Conservation (phyloP, 2,888 invertebrate species). For the Dasypogon diadema region DNA sequence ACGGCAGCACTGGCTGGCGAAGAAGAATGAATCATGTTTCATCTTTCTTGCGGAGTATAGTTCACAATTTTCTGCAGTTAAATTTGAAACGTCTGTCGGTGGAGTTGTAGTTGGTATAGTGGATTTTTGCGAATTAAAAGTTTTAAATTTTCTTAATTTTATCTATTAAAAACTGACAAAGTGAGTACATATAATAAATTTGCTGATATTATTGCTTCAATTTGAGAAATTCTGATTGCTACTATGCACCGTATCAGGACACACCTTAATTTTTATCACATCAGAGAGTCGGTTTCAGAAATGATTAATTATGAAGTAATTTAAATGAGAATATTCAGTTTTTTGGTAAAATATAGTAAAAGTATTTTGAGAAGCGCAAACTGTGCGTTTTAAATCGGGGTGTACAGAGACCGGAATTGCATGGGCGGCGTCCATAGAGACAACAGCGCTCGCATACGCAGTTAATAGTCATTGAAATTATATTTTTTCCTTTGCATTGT, state of each 20-base stretch:
- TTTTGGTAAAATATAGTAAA: too few relatives aligned
- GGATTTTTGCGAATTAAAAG: background rate
- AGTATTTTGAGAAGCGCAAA: too few relatives aligned
- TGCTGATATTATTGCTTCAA: background rate
- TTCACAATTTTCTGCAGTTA: conserved; percentile 16
- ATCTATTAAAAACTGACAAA: conserved; percentile 12
- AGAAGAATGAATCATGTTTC: too few relatives aligned
- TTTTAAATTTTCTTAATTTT: conserved; percentile 24
- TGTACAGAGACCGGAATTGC: background rate
- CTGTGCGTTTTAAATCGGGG: too few relatives aligned
- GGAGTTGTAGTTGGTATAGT: conserved; percentile 24
- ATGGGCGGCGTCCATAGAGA: conserved; percentile 42
- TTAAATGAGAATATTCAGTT: background rate
- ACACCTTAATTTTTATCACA: conserved; percentile 6
- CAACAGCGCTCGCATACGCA: conserved; percentile 8
- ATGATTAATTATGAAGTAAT: too few relatives aligned
- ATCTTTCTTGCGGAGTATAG: too few relatives aligned
- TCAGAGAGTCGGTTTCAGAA: too few relatives aligned
- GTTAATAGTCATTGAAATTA: conserved; percentile 7
- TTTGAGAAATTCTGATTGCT: background rate
- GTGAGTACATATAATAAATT: conserved; percentile 6
- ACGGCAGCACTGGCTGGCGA: too few relatives aligned
- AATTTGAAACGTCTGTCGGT: conserved; percentile 39
- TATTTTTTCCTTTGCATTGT: background rate
- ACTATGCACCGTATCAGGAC: background rate